phyloP scores from a whole-genome alignment of 92 coral and sea anemone species.

The Chrysogorgia sp. region DNA sequence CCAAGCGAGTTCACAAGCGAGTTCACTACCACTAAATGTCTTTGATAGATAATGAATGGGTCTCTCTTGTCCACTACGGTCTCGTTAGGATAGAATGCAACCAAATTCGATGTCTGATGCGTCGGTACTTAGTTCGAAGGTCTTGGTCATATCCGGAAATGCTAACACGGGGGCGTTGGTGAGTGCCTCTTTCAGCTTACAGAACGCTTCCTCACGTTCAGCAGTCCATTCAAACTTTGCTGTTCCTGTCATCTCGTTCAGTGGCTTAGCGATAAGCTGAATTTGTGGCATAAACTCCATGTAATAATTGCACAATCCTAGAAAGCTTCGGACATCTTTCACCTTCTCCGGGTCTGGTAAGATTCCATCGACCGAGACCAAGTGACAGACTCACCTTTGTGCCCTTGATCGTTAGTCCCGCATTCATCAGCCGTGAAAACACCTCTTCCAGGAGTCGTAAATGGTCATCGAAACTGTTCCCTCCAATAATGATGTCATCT shows the following conservation, averaged over 20 bases:
- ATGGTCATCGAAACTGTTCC: slow-evolving; percentile 45
- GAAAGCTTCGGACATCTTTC: slow-evolving; percentile 51
- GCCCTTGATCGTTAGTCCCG: slow-evolving; percentile 52
- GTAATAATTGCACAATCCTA: slow-evolving; percentile 54
- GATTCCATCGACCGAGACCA: slow-evolving; percentile 46
- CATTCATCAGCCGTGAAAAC: slow-evolving; percentile 39
- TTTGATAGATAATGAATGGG: slow-evolving; percentile 49
- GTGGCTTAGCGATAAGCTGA: slow-evolving; percentile 39
- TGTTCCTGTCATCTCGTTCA: slow-evolving; percentile 58
- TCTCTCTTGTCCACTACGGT: slow-evolving; percentile 43
- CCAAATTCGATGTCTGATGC: slow-evolving; percentile 51
- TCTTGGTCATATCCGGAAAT: slow-evolving; percentile 52
- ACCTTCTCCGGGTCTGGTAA: slow-evolving; percentile 44
- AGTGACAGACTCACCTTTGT: slow-evolving; percentile 51
- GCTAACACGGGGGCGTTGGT: slow-evolving; percentile 47
- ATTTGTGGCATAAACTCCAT: slow-evolving; percentile 54
- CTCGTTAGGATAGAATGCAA: slow-evolving; percentile 59
- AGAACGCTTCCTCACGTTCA: slow-evolving; percentile 58
- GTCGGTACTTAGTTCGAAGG: no score
- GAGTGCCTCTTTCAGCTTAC: slow-evolving; percentile 56
- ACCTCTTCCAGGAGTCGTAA: slow-evolving; percentile 45
- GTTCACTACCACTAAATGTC: neutral
- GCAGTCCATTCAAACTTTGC: slow-evolving; percentile 49
- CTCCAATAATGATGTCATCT: slow-evolving; percentile 61
- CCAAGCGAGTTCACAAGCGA: slow-evolving; percentile 11